phyloP scores from a whole-genome alignment of 53 echinoderm and acorn worm genomes.

The Antedon mediterranea region DNA sequence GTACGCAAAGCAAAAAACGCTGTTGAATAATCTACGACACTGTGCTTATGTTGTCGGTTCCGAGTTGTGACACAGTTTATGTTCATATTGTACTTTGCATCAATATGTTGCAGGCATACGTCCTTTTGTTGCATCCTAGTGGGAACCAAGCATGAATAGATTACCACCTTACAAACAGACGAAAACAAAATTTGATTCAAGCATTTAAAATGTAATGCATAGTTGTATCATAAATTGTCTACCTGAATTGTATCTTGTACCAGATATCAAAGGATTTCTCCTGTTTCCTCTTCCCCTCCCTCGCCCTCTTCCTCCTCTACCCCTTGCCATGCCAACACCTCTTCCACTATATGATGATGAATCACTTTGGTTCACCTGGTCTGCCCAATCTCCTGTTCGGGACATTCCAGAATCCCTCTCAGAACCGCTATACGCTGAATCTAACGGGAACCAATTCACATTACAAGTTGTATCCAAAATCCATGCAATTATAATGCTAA shows the following conservation, averaged over 20 bases:
- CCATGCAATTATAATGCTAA: background rate
- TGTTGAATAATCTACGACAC: no score
- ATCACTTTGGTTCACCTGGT: slow-evolving; percentile 16
- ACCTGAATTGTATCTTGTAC: background rate
- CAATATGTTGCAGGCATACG: no score
- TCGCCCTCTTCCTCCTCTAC: slow-evolving; percentile 34
- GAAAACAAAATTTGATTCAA: background rate
- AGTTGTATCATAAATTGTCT: no score
- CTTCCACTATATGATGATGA: slow-evolving; percentile 1
- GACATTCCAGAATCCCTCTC: background rate
- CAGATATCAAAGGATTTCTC: background rate
- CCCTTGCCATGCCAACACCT: slow-evolving; percentile 14
- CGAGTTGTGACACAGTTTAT: no score
- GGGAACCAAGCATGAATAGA: no score
- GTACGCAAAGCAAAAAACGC: no score
- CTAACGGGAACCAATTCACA: background rate
- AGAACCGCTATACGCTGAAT: background rate
- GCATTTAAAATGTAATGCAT: background rate
- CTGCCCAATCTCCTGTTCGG: slow-evolving; percentile 33
- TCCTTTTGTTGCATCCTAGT: no score
- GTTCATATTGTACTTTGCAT: no score
- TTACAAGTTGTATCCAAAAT: no score
- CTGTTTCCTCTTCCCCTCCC: slow-evolving; percentile 40
- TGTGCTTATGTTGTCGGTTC: no score
- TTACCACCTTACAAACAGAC: no score